These are phyloP conservation scores for Diplazon laetatorius DNA, from an alignment of 2,888 invertebrate genomes.

Conservation along the genomic window DNA sequence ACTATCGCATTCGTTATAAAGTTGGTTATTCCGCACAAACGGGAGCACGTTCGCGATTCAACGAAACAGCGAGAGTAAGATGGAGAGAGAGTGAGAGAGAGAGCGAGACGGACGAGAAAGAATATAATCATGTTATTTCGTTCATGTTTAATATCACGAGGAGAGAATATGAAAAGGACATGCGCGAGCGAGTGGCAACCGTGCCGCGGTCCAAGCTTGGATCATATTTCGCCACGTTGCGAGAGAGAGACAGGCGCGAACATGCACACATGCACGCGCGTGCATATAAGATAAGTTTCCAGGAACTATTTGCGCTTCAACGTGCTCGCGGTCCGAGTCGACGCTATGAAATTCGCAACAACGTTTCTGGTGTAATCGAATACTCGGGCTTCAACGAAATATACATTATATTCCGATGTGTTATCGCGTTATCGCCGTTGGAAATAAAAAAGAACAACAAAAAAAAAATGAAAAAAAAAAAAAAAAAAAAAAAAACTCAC, in stretches of 20 bases:
- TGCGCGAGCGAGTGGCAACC: slow-evolving; percentile 41
- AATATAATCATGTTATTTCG: too few species aligned
- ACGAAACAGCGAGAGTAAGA: slow-evolving; percentile 32
- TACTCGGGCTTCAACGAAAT: slow-evolving; percentile 5
- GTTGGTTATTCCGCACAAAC: slow-evolving; percentile 26
- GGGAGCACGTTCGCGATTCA: slow-evolving; percentile 33
- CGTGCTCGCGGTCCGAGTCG: background rate
- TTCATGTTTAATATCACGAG: background rate
- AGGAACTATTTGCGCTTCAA: slow-evolving; percentile 28
- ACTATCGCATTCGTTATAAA: too few species aligned
- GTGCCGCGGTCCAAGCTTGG: slow-evolving; percentile 55
- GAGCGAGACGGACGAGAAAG: too few species aligned
- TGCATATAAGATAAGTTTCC: slow-evolving; percentile 34
- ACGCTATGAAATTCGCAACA: background rate
- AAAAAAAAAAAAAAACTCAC: too few species aligned
- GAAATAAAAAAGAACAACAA: background rate
- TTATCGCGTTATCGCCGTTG: slow-evolving; percentile 36
- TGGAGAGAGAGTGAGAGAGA: background rate
- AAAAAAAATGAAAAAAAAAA: background rate
- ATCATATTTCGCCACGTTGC: slow-evolving; percentile 70
- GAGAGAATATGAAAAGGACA: slow-evolving; percentile 36
- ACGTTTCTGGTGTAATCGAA: slow-evolving; percentile 35
- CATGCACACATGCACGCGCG: slow-evolving; percentile 54
- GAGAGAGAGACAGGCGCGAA: slow-evolving; percentile 37
- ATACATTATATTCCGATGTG: slow-evolving; percentile 14